A percentile compares a stretch with the other conserved stretches of the same genome.
Evolutionary conservation across 2,888 invertebrate genomes (phyloP).

Genomic region (Lepidocyrtoides sp.): DNA sequence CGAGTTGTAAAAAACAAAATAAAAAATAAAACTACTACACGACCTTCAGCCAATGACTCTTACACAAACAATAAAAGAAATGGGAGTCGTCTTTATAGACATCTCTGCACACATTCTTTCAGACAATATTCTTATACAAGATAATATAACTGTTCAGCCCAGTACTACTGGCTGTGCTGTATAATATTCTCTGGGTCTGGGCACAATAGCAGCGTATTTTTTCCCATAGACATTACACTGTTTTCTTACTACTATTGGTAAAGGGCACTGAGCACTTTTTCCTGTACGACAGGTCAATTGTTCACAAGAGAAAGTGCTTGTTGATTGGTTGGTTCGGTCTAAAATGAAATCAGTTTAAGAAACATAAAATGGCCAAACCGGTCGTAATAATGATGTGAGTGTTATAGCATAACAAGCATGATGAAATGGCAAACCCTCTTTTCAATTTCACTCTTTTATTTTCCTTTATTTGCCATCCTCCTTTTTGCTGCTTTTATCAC

Average conservation of each 20-base stretch:
- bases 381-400: neutral
- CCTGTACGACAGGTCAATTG: constrained; percentile 26
- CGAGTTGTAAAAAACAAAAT: neutral
- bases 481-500: neutral
- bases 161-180: no score
- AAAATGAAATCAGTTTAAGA: constrained; percentile 59
- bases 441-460: constrained; percentile 6
- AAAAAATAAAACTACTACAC: neutral
- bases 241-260: neutral
- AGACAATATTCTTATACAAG: neutral
- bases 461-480: neutral
- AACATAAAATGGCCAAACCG: neutral
- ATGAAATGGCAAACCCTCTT: constrained; percentile 18
- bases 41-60: neutral
- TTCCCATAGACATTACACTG: neutral
- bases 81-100: neutral
- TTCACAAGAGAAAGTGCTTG: neutral
- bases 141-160: no score
- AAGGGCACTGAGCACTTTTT: neutral
- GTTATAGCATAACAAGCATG: neutral
- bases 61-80: neutral
- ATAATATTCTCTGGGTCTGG: neutral
- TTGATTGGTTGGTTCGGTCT: constrained; percentile 62
- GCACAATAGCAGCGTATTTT: neutral
- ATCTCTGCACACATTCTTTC: neutral